Base-by-base conservation (phyloP, 2,888 invertebrate genomes). In the Phasia obesa region DNA sequence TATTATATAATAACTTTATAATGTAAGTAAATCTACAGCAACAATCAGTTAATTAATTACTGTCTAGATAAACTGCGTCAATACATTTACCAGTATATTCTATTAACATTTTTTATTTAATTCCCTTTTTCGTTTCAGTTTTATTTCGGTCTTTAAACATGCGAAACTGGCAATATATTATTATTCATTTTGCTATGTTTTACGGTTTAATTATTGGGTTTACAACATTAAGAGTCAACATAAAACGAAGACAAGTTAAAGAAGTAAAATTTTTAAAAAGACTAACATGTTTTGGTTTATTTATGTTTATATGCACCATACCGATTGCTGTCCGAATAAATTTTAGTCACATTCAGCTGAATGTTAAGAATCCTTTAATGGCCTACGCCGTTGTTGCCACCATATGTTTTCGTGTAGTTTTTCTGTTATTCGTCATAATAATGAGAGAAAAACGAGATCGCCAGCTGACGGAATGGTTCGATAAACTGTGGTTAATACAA, bases 331-430 rank as follows among this genome's bases (percentile, higher is more conserved):
- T 64, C 2, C 13, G 38, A 23, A 17, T 42, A 0, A 81, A 69
- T 53, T 55, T 75, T 0, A 35, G 23, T 11, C 75, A 81, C 23
- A 21, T 60, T 23, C 35, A 64, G 15, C 13, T 65, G 23, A 71
- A 76, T 75, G 42, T 60, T 2, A 53, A 57, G 15, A 81, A 81
- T 81, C 75, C 75, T 3, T 21, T 81, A 11, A 70, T 70, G 15
- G 70, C 19, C 11, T 75, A 70, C 21, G 75, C 75, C 44, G 60
- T 62, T 15, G n/a, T n/a, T 2, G 11, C 47, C 2, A 59, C 64
- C 7, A 70, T 70, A 1, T 19, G 15, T 9, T 19, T 51, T 19
- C 62, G 81, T 42, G 13, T 81, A 3, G 4, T 38, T 4, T 47
- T 75, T 7, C 2, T 75, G 2, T 4, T 73, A 0, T 0, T 60